Conservation (phyloP, 2,888 invertebrate genomes). For the Phrixothrix hirtus region DNA sequence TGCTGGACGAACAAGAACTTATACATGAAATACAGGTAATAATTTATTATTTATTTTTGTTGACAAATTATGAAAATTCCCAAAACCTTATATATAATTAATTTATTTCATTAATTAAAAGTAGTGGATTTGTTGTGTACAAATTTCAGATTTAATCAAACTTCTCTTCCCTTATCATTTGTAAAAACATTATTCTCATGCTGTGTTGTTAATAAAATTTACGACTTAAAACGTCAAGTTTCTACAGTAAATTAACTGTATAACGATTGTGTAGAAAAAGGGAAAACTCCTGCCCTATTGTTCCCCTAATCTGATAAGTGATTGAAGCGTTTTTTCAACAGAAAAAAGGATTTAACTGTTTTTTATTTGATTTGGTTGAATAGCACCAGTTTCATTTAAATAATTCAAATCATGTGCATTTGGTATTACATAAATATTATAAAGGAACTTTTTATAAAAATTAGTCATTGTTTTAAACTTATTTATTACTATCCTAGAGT, state of each 20-base stretch:
- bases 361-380: conserved; percentile 4
- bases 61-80: conserved; percentile 2
- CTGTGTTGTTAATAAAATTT: too few relatives aligned
- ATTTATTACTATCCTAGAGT: too few relatives aligned
- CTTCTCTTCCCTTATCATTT: too few relatives aligned
- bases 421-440: too few relatives aligned
- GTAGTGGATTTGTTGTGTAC: too few relatives aligned
- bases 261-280: conserved; percentile 4
- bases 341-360: conserved; percentile 14
- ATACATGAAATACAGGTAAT: conserved; percentile 88
- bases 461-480: too few relatives aligned
- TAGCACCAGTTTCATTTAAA: conserved; percentile 6
- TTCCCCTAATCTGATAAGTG: conserved; percentile 16
- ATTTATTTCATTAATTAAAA: too few relatives aligned
- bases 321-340: conserved; percentile 16
- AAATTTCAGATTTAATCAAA: too few relatives aligned
- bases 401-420: too few relatives aligned
- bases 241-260: conserved; percentile 9
- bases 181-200: too few relatives aligned
- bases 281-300: conserved; percentile 6
- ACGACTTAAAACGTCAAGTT: conserved; percentile 4
- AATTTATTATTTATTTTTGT: conserved; percentile 45
- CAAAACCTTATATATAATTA: conserved; percentile 1
- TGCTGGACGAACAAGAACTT: conserved; percentile 87
- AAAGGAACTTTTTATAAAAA: too few relatives aligned